Evolutionary conservation across 2,797 vertebrate genomes (phyloP).

Genomic region (Sebastiscus albofasciatus): DNA sequence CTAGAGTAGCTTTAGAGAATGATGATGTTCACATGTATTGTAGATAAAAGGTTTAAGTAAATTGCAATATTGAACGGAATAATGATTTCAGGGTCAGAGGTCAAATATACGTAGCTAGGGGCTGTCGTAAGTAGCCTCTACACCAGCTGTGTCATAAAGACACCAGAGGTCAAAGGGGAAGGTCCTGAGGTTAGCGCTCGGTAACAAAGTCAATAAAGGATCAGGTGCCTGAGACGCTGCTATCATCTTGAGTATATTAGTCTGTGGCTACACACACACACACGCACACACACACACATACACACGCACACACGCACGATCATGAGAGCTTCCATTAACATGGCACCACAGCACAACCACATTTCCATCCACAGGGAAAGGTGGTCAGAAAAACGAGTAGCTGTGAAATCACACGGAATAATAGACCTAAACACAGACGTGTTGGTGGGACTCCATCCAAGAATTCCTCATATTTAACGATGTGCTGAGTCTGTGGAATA

Average conservation of each 20-base stretch:
- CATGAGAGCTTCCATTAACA: neutral
- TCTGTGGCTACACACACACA: neutral
- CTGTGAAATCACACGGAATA: slow-evolving; percentile 43
- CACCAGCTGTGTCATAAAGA: slow-evolving; percentile 47
- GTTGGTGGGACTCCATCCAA: slow-evolving; percentile 48
- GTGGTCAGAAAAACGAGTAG: slow-evolving; percentile 5
- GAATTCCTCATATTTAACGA: slow-evolving; percentile 57
- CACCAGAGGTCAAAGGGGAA: slow-evolving; percentile 59
- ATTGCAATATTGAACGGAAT: neutral
- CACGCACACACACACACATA: neutral
- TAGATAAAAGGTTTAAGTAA: neutral
- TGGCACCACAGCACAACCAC: neutral
- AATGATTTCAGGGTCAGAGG: slow-evolving; percentile 43
- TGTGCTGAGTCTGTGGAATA: slow-evolving; percentile 65
- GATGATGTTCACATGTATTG: neutral
- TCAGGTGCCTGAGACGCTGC: slow-evolving; percentile 50
- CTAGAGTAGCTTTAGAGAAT: neutral
- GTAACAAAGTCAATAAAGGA: slow-evolving; percentile 61
- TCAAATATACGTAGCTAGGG: neutral
- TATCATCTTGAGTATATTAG: slow-evolving; percentile 27
- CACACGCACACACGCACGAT: neutral
- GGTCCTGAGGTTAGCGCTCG: slow-evolving; percentile 14
- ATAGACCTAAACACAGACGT: slow-evolving; percentile 30
- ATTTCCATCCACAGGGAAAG: slow-evolving; percentile 13
- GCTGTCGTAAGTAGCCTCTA: slow-evolving; percentile 1